phyloP scores from a whole-genome alignment of 2,888 invertebrate species.

The Diaphora mendica region DNA sequence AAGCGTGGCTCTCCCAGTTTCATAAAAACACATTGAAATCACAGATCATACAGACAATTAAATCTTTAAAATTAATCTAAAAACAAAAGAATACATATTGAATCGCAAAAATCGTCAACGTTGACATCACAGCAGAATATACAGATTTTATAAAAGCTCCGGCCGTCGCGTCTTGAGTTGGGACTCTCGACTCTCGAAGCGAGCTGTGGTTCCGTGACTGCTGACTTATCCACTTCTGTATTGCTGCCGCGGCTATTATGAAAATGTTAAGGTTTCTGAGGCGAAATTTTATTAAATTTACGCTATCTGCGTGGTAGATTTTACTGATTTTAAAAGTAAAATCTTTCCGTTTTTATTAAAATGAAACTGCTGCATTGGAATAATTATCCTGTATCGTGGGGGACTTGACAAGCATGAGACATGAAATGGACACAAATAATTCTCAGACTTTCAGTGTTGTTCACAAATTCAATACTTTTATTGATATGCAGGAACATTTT shows the following conservation, averaged over 20 bases:
- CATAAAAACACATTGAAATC: too few species aligned
- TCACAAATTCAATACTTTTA: too few species aligned
- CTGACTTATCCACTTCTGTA: constrained; percentile 42
- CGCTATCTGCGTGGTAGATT: neutral
- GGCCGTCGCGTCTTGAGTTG: constrained; percentile 3
- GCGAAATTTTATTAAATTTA: neutral
- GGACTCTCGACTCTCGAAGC: constrained; percentile 13
- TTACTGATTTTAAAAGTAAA: too few species aligned
- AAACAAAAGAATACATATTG: neutral
- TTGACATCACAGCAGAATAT: constrained; percentile 1
- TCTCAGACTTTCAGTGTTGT: too few species aligned
- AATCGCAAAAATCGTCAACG: neutral
- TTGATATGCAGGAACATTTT: too few species aligned
- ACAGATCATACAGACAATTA: neutral
- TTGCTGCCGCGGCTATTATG: constrained; percentile 20
- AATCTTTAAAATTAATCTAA: neutral
- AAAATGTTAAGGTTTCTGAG: neutral
- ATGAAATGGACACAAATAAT: too few species aligned
- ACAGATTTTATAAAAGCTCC: constrained; percentile 7
- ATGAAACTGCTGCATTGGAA: too few species aligned
- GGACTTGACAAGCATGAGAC: too few species aligned
- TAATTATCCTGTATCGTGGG: too few species aligned
- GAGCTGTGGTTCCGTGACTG: constrained; percentile 20
- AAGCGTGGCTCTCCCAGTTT: too few species aligned
- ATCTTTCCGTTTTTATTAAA: too few species aligned